A percentile compares a stretch with the other conserved stretches of the same genome.
These are phyloP conservation scores for Lepidurus arcticus DNA, from an alignment of 1,140 invertebrate genomes.

Conservation along the genomic window DNA sequence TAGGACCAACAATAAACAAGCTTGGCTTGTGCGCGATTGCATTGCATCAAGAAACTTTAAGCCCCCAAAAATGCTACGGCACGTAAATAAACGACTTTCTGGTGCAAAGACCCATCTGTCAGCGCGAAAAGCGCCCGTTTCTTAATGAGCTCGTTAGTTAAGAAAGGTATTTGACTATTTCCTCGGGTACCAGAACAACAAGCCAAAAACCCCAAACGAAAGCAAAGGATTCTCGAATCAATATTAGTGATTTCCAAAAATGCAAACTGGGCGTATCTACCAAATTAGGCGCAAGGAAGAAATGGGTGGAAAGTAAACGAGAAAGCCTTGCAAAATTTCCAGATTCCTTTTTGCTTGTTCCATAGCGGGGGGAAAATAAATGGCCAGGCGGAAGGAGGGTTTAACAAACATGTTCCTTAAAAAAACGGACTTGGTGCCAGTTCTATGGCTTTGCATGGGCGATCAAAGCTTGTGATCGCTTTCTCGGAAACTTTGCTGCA, in stretches of 20 bases:
- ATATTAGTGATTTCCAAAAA: background rate
- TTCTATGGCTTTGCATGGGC: constrained; percentile 6
- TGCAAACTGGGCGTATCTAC: background rate
- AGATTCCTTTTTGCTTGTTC: too few relatives aligned
- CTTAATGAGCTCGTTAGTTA: background rate
- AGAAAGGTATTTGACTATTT: background rate
- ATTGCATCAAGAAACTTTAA: background rate
- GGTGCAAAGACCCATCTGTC: constrained; percentile 6
- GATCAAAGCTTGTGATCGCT: background rate
- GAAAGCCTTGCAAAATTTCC: too few relatives aligned
- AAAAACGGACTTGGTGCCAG: background rate
- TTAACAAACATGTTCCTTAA: background rate
- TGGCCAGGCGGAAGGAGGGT: background rate
- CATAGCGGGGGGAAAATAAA: background rate
- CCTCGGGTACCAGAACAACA: too few relatives aligned
- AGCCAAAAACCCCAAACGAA: background rate
- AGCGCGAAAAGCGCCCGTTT: background rate
- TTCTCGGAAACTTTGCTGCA: background rate
- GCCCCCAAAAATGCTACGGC: background rate
- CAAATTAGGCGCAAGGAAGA: background rate
- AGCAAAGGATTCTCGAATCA: background rate
- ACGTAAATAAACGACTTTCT: background rate
- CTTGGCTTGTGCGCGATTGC: background rate
- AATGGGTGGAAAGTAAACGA: background rate
- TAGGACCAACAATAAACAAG: too few relatives aligned